A percentile compares a stretch with the other conserved stretches of the same genome.
Conservation (phyloP, 2,113 vertebrate species). For the Corapipo altera region DNA sequence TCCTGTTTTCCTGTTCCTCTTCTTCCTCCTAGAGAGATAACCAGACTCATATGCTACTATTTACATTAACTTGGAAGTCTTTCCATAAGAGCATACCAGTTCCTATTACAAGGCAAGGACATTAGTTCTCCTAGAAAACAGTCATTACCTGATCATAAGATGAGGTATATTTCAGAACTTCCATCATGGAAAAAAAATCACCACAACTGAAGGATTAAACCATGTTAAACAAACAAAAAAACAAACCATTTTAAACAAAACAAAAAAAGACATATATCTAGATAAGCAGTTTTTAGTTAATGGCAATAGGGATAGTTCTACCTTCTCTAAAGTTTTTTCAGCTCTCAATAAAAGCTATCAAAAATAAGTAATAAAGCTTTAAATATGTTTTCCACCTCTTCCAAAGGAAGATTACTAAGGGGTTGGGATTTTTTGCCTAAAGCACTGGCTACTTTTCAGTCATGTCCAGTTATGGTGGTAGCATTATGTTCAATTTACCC, state of each 20-base stretch:
- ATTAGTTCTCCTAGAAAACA: background rate
- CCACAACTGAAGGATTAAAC: background rate
- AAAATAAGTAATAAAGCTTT: background rate
- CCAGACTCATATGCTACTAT: background rate
- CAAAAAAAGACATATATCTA: background rate
- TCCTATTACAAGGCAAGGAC: background rate
- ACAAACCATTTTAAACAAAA: background rate
- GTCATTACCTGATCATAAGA: background rate
- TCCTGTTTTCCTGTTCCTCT: slow-evolving; percentile 84
- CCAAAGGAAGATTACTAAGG: background rate
- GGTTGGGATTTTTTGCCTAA: background rate
- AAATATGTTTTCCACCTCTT: background rate
- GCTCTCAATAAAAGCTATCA: background rate
- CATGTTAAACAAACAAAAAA: background rate
- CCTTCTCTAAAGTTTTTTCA: background rate
- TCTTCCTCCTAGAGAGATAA: slow-evolving; percentile 81
- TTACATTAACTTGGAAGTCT: background rate
- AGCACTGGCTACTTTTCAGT: background rate
- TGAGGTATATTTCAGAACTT: background rate
- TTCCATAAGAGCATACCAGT: background rate
- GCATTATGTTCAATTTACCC: background rate
- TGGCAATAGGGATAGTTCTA: background rate
- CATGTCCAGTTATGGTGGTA: background rate
- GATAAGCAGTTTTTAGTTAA: background rate
- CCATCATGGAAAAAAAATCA: background rate